These are phyloP conservation scores for Paedocypris micromegethes DNA, from an alignment of 2,797 vertebrate genomes.

Conservation along the genomic window DNA sequence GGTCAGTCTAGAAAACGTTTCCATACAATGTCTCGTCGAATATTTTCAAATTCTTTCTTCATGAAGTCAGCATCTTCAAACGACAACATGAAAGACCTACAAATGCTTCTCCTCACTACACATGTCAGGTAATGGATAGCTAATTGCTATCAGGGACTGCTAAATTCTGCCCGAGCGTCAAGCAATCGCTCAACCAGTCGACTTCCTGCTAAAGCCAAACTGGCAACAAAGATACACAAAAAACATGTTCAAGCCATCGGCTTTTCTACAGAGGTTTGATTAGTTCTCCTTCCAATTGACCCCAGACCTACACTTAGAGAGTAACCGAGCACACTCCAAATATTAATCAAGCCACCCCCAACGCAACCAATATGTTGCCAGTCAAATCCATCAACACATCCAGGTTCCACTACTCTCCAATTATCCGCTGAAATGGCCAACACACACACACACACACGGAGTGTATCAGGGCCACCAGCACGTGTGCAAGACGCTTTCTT, in stretches of 20 bases:
- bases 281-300: constrained; percentile 22
- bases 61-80: too few relatives aligned
- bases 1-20: too few relatives aligned
- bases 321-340: constrained; percentile 8
- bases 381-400: constrained; percentile 38
- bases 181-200: too few relatives aligned
- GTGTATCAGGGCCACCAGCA: neutral
- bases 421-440: constrained; percentile 30
- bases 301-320: constrained; percentile 26
- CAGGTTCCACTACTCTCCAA: constrained; percentile 19
- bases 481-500: constrained; percentile 12
- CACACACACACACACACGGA: constrained; percentile 17
- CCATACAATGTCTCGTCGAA: too few relatives aligned
- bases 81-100: too few relatives aligned
- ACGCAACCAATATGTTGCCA: constrained; percentile 32
- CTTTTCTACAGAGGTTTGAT: constrained; percentile 20
- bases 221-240: too few relatives aligned
- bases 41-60: too few relatives aligned
- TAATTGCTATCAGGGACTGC: too few relatives aligned
- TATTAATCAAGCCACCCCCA: constrained; percentile 17
- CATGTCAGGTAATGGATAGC: too few relatives aligned
- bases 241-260: neutral
- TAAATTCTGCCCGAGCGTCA: too few relatives aligned
- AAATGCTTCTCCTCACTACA: too few relatives aligned
- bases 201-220: too few relatives aligned